Base-by-base conservation (phyloP, 2,888 invertebrate genomes). In the Elaeidobius kamerunicus region DNA sequence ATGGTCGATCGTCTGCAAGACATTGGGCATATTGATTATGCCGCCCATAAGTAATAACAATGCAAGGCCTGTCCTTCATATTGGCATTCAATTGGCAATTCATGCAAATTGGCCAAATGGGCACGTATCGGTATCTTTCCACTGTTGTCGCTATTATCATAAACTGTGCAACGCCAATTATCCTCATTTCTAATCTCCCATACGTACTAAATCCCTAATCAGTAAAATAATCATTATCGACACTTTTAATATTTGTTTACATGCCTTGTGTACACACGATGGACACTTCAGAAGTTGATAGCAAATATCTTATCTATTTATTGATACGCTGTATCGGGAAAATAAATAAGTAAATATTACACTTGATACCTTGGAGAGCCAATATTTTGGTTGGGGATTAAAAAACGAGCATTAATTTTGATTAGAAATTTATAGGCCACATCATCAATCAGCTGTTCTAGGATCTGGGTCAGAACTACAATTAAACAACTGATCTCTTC, bases 221-320 rank as follows among this genome's bases (percentile, higher is more conserved):
- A 30, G 3, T 6, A 30, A 6, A 30, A 30, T 30, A 6, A 30
- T 36, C n/a, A 46, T 46, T 28, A 28, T 46, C 38, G 30, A 38
- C 38, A 46, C 20, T 42, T 42, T 42, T 42, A 42, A 42, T 49
- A 49, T 49, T 49, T 49, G 36, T 49, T 49, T 42, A 49, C 49
- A 49, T 35, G 27, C 12, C 38, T 35, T 5, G 17, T 49, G 42
- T 49, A 34, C 17, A 49, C 27, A 27, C 42, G 42, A 36, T 38
- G n/a, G n/a, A 38, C 2, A 34, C 27, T 17, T 46, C 30, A 27
- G 36, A 36, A 40, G 39, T 48, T 34, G 47, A 48, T 49, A 41
- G 49, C 42, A 34, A 23, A 23, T 35, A 49, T 49, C 49, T 49
- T 49, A 49, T 49, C 49, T 18, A 20, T 35, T 49, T 49, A 46